Conservation (phyloP, 2,113 vertebrate species). For the Galeopterus variegatus region DNA sequence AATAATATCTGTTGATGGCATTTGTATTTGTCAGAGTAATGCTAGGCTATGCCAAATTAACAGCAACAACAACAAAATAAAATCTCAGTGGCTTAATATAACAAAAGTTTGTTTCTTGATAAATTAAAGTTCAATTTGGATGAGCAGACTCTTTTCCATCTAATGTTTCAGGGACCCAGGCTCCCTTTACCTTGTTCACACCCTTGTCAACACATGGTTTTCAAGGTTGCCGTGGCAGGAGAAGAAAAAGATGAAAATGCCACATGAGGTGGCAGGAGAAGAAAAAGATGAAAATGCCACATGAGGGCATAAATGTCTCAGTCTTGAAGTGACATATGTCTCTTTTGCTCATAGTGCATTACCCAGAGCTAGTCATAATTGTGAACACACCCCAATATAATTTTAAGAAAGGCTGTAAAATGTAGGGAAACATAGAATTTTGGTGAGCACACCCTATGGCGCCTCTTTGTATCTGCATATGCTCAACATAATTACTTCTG, state of each 20-base stretch:
- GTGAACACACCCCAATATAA: neutral
- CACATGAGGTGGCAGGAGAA: neutral
- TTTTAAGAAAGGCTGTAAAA: neutral
- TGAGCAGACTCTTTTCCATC: neutral
- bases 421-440: neutral
- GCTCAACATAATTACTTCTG: neutral
- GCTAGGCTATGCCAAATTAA: neutral
- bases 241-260: neutral
- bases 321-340: neutral
- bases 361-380: conserved; percentile 14
- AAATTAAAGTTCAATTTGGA: neutral
- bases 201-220: neutral
- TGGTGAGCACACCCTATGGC: neutral
- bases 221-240: neutral
- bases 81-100: neutral
- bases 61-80: neutral
- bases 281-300: neutral
- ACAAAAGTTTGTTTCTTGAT: neutral
- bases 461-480: neutral
- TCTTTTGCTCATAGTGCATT: neutral
- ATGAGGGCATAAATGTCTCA: neutral
- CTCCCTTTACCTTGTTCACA: neutral
- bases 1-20: neutral
- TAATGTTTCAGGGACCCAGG: neutral
- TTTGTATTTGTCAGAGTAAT: neutral